Evolutionary conservation across 2,888 invertebrate genomes (phyloP), one percentile per base, ranked within the genome.

Genomic region (Drosophila testacea): DNA sequence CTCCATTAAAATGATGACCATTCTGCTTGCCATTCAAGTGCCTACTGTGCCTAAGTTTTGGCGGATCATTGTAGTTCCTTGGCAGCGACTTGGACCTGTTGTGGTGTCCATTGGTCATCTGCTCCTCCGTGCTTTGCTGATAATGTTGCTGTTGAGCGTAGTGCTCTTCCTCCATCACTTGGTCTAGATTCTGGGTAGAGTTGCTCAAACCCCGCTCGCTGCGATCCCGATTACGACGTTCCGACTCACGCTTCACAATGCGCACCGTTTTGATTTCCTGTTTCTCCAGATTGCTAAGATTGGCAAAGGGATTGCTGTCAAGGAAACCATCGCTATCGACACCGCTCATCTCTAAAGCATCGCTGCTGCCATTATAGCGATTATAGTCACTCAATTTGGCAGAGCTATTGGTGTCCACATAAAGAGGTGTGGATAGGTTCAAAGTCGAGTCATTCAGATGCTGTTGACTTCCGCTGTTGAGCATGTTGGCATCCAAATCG

Each of bases 191-290:
- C 67, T 92, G 92, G 6, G 74, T 90, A 10, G 92, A 92, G 63
- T 79, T 92, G 67, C 91, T 92, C 4, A 91, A 65, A 34, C 94
- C 94, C 50, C 96, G 95, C 84, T 97, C 97, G 50, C 96, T 94
- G 59, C 96, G 94, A 85, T 97, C 97, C 51, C 96, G 93, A 90
- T 97, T 97, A 0, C 98, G 94, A 57, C 97, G 94, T 91, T 97
- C 98, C 27, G 97, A 97, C 91, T 98, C 97, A 11, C 98, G 94
- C 93, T 98, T 98, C 0, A 98, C 98, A 86, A 98, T 98, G 67
- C 98, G 94, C 16, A 98, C 98, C 0, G 98, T 98, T 94, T 98
- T 97, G 66, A 97, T 97, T 93, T 98, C 97, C 91, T 96, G 95
- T 82, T 97, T 97, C 90, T 98, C 98, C 63, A 96, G 95, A 89